Conservation (phyloP, 2,888 invertebrate species). For the Timema podura region DNA sequence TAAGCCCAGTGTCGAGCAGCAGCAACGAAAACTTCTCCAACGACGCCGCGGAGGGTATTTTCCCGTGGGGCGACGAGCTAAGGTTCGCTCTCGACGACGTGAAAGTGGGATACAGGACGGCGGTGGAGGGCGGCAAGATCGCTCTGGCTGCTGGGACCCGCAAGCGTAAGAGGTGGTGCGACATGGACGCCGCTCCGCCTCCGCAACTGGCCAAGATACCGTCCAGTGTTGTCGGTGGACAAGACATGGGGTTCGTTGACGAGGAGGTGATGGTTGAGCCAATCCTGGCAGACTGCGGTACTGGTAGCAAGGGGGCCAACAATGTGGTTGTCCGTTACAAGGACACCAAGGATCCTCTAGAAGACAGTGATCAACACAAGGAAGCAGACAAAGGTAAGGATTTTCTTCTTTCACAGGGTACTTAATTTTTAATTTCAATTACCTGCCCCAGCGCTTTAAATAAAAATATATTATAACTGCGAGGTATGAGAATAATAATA, state of each 20-base stretch:
- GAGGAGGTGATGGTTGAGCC: conserved; percentile 12
- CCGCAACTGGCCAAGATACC: not conserved
- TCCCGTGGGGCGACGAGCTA: conserved; percentile 4
- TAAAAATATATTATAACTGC: too few species aligned
- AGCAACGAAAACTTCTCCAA: not conserved
- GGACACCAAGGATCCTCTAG: conserved; percentile 13
- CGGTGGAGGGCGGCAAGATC: not conserved
- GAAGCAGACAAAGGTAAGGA: conserved; percentile 16
- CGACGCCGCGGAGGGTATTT: not conserved
- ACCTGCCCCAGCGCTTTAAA: not conserved
- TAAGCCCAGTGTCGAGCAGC: conserved; percentile 14
- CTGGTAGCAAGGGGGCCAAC: not conserved
- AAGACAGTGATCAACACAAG: conserved; percentile 8
- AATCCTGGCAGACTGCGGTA: not conserved
- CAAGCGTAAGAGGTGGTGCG: conserved; percentile 26
- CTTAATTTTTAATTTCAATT: not conserved
- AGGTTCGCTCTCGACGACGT: not conserved
- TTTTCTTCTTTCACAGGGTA: not conserved
- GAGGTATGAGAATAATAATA: too few species aligned
- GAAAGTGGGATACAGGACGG: not conserved
- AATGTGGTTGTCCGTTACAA: conserved; percentile 5
- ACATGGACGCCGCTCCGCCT: conserved; percentile 9
- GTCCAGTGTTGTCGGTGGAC: not conserved
- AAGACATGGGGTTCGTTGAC: too few species aligned
- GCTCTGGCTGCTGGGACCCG: conserved; percentile 13